phyloP scores from a whole-genome alignment of 30 jellyfish, hydroid and myxozoan genomes.

The Hydractinia echinata region DNA sequence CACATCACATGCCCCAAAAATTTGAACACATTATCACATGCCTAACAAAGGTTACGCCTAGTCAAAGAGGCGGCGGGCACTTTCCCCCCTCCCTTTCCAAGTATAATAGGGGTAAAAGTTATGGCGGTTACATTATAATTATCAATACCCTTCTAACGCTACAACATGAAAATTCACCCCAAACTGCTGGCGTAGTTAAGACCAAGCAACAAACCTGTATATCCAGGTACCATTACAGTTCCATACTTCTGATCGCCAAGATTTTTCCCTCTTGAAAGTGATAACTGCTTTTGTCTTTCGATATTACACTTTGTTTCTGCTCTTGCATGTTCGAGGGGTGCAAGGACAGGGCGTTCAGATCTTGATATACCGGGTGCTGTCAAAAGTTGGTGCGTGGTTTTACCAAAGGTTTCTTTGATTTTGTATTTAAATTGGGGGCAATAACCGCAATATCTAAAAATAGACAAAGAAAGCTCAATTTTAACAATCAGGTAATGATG shows the following conservation, averaged over 20 bases:
- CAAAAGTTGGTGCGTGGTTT: constrained; percentile 49
- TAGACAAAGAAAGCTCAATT: neutral
- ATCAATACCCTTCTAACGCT: no score
- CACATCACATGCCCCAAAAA: no score
- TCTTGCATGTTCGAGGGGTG: constrained; percentile 35
- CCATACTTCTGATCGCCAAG: constrained; percentile 58
- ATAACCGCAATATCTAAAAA: constrained; percentile 53
- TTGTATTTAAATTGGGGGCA: constrained; percentile 63
- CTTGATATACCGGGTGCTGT: constrained; percentile 45
- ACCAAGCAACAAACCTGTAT: constrained; percentile 32
- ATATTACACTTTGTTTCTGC: constrained; percentile 6
- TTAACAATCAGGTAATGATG: no score
- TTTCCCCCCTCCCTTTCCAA: no score
- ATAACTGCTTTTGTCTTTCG: neutral
- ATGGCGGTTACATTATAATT: no score
- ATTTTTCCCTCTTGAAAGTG: constrained; percentile 30
- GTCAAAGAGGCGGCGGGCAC: no score
- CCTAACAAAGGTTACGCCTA: no score
- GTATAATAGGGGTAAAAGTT: no score
- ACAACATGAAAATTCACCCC: neutral
- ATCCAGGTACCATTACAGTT: constrained; percentile 56
- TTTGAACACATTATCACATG: no score
- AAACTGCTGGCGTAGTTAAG: neutral
- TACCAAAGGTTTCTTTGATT: constrained; percentile 63
- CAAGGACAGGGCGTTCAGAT: constrained; percentile 49